Base-by-base conservation (phyloP, 1,140 invertebrate species). In the Neodiprion fabricii region DNA sequence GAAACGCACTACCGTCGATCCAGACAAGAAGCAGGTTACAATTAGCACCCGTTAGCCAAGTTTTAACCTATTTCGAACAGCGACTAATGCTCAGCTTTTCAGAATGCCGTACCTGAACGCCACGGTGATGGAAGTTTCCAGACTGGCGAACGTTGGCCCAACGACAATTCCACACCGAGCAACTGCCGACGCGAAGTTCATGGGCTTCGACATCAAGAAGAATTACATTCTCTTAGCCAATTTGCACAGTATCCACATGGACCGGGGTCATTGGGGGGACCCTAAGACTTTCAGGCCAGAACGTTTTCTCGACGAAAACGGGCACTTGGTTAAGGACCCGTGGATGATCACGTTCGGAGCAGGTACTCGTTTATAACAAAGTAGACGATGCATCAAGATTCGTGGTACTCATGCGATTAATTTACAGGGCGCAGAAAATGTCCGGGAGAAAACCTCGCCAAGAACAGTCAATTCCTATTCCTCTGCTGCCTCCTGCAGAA, bases 221-320 rank as follows among this genome's bases (percentile, higher is more conserved):
- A 81, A 87, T 80, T 87, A 86, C 53, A 82, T 79, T 1, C 73
- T 90, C 9, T 76, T 90, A 61, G 80, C 85, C 0, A 87, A 84
- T 81, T 67, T 90, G 0, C 81, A 82, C 69, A 86, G 84, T 61
- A 79, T 89, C n/a, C 85, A 89, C 72, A 80, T 85, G 78, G 89
- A 90, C 75, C 77, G 84, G 70, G 80, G 87, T 49, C 83, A 89
- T 71, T 92, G 91, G 91, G 87, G 87, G 9, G 90, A 92, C 81
- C 90, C 92, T 0, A 86, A 91, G 50, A 78, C 83, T 7, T 93
- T 92, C 78, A 76, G 89, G 50, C 92, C 92, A 0, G 91, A 92
- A 77, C 82, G 91, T 74, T 92, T 92, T 77, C 82, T 92, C 47
- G 84, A 90, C 69, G 76, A 84, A 5, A 78, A 87, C 23, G 90